Conservation (phyloP, 2,888 invertebrate species). For the Hymenopus coronatus region DNA sequence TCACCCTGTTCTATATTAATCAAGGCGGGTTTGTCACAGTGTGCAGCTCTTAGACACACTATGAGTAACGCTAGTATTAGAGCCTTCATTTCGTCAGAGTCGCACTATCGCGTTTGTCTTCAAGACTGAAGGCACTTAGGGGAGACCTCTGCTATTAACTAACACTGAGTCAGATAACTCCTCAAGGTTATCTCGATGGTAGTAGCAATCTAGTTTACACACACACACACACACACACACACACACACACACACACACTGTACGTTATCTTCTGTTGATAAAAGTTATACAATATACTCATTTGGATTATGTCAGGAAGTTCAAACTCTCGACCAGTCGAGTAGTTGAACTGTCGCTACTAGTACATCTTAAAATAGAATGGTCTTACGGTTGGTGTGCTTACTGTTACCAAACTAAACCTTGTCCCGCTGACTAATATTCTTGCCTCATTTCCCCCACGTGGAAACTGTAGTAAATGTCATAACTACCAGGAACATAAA, state of each 20-base stretch:
- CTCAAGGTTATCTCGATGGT: not conserved
- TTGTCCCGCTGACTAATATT: no score
- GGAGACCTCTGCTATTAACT: not conserved
- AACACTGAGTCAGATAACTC: not conserved
- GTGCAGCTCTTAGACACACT: not conserved
- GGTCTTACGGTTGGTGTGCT: no score
- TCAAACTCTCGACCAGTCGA: no score
- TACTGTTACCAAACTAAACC: no score
- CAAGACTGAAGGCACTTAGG: not conserved
- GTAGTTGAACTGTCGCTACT: no score
- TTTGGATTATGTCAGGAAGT: not conserved
- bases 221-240: no score
- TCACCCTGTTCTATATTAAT: conserved; percentile 35
- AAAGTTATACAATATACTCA: not conserved
- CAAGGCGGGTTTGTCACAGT: conserved; percentile 21
- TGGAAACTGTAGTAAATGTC: no score
- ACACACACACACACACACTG: no score
- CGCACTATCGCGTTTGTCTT: not conserved
- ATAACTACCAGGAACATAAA: no score
- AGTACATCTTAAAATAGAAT: no score
- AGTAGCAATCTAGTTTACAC: not conserved
- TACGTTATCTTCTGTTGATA: no score
- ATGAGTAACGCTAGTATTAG: not conserved
- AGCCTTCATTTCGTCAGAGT: not conserved
- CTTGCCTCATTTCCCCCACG: no score